Base-by-base conservation (phyloP, 2,888 invertebrate species). In the Cerastoderma edule region DNA sequence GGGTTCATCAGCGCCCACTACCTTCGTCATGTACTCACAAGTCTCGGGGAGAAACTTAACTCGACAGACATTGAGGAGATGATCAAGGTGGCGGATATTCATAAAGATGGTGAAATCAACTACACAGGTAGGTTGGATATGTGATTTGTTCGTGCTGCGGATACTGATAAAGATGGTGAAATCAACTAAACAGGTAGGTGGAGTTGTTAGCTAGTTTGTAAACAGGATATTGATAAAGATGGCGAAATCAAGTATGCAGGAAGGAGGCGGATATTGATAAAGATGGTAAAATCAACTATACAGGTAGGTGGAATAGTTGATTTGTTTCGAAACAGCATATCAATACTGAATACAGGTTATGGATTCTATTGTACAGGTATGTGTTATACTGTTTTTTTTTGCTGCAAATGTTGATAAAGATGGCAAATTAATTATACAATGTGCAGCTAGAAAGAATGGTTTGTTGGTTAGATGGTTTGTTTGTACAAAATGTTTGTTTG, bases 31-130 rank as follows among this genome's bases (percentile, higher is more conserved):
- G 99, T 99, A 86, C 99, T 99, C 98, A 99, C 98, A 94, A 99
- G 98, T 95, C 96, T 99, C 92, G 99, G 99, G 83, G 99, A 99
- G 95, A 99, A 99, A 94, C 95, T 99, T 93, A 99, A 99, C 93
- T 98, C 98, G 94, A 98, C 98, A 94, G 99, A 99, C 94, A 98
- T 99, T 90, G 98, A 99, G 94, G 99, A 99, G 94, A 99, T 99
- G 98, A 98, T 99, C 94, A 95, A 97, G 94, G 98, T 98, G 95
- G 98, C 98, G 91, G 98, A 99, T 94, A 98, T 98, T 94, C 99
- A 99, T 94, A 98, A 98, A 93, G 98, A 99, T 94, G 99, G 99
- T 90, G 98, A 99, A 95, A 98, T 99, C 94, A 98, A 98, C 95
- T 98, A 98, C 94, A 97, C 97, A 95, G 97, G 92, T 92, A 72